Evolutionary conservation across 1,140 invertebrate genomes (phyloP).

Genomic region (Polyergus mexicanus): DNA sequence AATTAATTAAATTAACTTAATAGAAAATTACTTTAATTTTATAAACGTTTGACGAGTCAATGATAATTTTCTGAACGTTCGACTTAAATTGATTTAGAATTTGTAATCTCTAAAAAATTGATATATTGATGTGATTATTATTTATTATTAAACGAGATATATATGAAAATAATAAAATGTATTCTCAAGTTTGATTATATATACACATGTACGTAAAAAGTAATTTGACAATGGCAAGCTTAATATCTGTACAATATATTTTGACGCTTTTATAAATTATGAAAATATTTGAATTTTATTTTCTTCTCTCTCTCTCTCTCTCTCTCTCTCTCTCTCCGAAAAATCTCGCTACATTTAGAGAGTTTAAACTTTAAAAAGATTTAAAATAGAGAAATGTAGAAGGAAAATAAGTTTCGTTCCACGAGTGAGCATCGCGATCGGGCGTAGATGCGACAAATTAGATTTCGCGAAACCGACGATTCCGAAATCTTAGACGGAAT

Average conservation of each 20-base stretch:
- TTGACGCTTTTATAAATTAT: not conserved
- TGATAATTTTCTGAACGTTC: conserved; percentile 3
- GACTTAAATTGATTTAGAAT: not conserved
- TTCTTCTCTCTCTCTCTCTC: not conserved
- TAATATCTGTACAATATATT: not conserved
- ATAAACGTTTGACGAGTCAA: not conserved
- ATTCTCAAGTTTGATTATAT: not conserved
- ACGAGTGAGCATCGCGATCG: conserved; percentile 19
- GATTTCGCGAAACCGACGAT: not conserved
- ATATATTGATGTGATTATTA: not conserved
- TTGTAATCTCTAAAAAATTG: conserved; percentile 3
- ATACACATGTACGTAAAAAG: not conserved
- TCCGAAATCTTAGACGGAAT: not conserved
- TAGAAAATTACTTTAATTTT: conserved; percentile 17
- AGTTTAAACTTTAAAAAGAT: not conserved
- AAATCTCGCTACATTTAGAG: conserved; percentile 5
- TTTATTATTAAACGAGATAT: not conserved
- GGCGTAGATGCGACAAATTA: not conserved
- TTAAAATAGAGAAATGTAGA: not conserved
- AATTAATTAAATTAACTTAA: not conserved
- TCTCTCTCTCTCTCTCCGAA: not conserved
- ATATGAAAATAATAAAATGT: not conserved
- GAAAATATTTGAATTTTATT: not conserved
- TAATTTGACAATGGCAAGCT: not conserved
- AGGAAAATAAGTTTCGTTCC: conserved; percentile 5